Conservation (phyloP, 2,797 vertebrate species). For the Coilia nasus region DNA sequence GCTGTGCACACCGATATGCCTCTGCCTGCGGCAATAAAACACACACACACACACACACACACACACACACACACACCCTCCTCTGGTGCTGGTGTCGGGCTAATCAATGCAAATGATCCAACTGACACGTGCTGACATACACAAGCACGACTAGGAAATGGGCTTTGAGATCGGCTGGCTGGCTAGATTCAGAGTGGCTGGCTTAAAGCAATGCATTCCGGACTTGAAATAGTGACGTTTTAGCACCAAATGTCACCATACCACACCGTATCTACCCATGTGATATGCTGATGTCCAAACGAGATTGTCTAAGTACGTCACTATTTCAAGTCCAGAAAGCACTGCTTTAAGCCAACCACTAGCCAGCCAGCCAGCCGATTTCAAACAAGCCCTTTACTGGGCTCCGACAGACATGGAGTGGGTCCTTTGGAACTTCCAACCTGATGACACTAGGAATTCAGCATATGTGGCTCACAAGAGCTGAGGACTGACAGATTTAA, state of each 20-base stretch:
- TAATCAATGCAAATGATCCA: constrained; percentile 61
- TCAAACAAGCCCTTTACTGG: too few species aligned
- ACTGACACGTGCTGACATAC: constrained; percentile 29
- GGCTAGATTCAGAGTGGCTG: too few species aligned
- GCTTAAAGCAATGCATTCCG: too few species aligned
- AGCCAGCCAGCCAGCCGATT: too few species aligned
- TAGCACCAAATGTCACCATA: too few species aligned
- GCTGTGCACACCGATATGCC: neutral
- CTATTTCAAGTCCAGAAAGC: too few species aligned
- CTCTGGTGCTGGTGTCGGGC: constrained; percentile 23
- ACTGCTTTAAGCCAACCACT: too few species aligned
- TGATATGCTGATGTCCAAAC: too few species aligned
- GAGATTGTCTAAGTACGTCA: too few species aligned
- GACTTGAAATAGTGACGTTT: too few species aligned
- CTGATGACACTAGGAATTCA: neutral
- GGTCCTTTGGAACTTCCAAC: neutral
- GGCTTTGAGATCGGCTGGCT: too few species aligned
- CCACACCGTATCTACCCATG: too few species aligned
- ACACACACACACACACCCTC: neutral
- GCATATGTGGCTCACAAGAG: neutral
- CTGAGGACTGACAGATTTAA: neutral
- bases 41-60: neutral
- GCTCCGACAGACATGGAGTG: neutral
- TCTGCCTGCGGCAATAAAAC: neutral
- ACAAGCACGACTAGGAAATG: neutral